phyloP scores from a whole-genome alignment of 1,140 invertebrate species.

The Glossosoma conforme region DNA sequence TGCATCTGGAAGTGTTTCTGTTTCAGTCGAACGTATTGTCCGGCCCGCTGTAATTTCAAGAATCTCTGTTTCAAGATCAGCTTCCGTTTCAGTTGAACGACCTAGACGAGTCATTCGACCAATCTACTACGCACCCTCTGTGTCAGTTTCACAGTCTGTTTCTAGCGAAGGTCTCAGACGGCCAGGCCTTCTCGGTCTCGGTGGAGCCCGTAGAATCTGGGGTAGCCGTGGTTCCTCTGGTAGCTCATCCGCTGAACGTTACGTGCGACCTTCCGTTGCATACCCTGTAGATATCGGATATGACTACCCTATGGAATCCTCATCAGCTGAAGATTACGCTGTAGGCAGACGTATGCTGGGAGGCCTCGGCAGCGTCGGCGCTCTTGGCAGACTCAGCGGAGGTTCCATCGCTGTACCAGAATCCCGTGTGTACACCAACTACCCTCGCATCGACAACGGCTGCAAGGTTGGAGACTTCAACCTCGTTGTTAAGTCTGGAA shows the following conservation, averaged over 20 bases:
- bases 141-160: constrained; percentile 3
- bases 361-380: constrained; percentile 15
- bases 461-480: constrained; percentile 21
- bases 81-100: constrained; percentile 5
- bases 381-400: constrained; percentile 4
- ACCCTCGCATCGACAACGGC: constrained; percentile 12
- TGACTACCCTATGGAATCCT: too few relatives aligned
- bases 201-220: neutral
- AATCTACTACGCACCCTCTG: neutral
- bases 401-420: constrained; percentile 4
- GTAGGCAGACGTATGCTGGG: constrained; percentile 1
- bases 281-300: too few relatives aligned
- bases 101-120: neutral
- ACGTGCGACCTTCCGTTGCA: too few relatives aligned
- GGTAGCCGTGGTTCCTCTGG: too few relatives aligned
- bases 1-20: constrained; percentile 3
- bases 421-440: constrained; percentile 9
- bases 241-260: too few relatives aligned
- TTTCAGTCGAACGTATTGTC: constrained; percentile 20
- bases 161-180: constrained; percentile 6
- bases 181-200: neutral
- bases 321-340: neutral
- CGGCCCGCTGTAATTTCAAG: neutral
- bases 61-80: neutral
- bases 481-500: constrained; percentile 24